Evolutionary conservation across 2,113 vertebrate species (phyloP).

Genomic region (Himantopus leucocephalus): DNA sequence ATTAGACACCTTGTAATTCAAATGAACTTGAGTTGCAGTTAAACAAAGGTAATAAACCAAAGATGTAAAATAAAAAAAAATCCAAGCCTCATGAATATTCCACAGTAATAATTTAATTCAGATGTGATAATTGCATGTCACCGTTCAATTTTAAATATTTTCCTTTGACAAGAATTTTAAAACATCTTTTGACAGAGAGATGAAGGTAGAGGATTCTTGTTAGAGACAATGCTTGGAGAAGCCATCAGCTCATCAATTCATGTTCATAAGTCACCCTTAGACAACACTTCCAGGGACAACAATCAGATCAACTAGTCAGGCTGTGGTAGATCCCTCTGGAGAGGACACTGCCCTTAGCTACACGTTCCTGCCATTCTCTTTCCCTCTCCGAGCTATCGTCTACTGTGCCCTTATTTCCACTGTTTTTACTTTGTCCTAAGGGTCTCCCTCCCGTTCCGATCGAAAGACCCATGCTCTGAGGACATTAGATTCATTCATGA

Average conservation of each 20-base stretch:
- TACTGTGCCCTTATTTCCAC: neutral
- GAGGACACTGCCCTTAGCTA: neutral
- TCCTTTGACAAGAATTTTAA: neutral
- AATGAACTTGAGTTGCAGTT: neutral
- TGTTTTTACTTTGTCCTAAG: neutral
- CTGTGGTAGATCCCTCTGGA: neutral
- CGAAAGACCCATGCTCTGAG: fast-evolving
- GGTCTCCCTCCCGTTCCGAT: neutral
- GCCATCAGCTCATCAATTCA: fast-evolving
- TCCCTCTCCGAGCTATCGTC: neutral
- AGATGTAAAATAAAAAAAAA: neutral
- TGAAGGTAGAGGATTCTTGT: neutral
- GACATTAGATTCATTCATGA: neutral
- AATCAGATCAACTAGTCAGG: fast-evolving
- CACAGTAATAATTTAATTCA: neutral
- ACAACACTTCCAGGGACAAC: neutral
- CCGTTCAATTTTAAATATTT: neutral
- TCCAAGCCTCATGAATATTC: neutral
- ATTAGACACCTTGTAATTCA: neutral
- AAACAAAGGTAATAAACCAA: neutral
- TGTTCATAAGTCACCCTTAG: neutral
- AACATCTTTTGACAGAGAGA: neutral
- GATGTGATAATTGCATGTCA: neutral
- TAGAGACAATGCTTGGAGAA: neutral
- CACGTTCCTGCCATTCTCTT: neutral